These are phyloP conservation scores for Boloria euphrosyne DNA, from an alignment of 2,888 invertebrate species.

Conservation along the genomic window DNA sequence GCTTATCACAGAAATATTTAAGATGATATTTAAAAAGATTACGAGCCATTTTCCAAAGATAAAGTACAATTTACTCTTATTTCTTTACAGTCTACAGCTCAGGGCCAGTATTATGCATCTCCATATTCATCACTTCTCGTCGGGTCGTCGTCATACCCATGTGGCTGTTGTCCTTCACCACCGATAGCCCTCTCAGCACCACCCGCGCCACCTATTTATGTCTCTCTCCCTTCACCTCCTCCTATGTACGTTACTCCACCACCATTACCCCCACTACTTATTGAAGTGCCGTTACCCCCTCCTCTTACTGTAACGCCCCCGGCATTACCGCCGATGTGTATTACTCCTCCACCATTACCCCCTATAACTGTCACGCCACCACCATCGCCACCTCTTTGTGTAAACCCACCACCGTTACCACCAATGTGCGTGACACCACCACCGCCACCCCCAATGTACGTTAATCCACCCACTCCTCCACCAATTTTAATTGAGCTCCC, in stretches of 20 bases:
- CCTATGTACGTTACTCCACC: slow-evolving; percentile 63
- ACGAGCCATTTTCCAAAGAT: neutral
- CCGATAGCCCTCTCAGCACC: slow-evolving; percentile 51
- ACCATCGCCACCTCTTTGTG: slow-evolving; percentile 57
- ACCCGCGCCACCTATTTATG: slow-evolving; percentile 57
- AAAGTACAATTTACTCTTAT: slow-evolving; percentile 1
- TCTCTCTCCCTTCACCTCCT: slow-evolving; percentile 61
- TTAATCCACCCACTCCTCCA: slow-evolving; percentile 45
- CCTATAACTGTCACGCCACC: slow-evolving; percentile 67
- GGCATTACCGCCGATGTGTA: slow-evolving; percentile 61
- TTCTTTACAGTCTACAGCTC: slow-evolving; percentile 54
- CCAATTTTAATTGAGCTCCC: slow-evolving; percentile 32
- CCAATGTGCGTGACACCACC: slow-evolving; percentile 66
- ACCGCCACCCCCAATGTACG: slow-evolving; percentile 49
- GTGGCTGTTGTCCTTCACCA: slow-evolving; percentile 40
- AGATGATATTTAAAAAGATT: neutral
- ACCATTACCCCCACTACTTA: slow-evolving; percentile 60
- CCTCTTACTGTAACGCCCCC: slow-evolving; percentile 57
- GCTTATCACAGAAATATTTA: neutral
- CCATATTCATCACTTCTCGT: slow-evolving; percentile 41
- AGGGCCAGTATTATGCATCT: slow-evolving; percentile 62
- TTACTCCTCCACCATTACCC: slow-evolving; percentile 62
- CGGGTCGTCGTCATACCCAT: slow-evolving; percentile 41
- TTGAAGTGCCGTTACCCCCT: slow-evolving; percentile 61
- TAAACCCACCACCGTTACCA: slow-evolving; percentile 52